phyloP scores from a whole-genome alignment of 1,140 invertebrate genomes.

The Caenorhabditis briggsae region DNA sequence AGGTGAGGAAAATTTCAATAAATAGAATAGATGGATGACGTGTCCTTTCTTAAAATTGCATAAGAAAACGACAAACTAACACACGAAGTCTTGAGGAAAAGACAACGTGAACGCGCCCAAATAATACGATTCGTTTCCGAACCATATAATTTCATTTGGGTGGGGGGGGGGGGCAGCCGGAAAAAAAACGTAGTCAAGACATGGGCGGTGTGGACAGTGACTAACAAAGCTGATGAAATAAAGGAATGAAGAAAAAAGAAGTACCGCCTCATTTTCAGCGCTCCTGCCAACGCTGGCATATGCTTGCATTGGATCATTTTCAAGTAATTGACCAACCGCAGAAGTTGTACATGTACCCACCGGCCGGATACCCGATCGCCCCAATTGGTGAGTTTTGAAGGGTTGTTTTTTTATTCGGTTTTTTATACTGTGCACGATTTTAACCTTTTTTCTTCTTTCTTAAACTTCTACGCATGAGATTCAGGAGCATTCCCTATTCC shows the following conservation, averaged over 20 bases:
- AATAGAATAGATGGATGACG: background rate
- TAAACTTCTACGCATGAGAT: slow-evolving; percentile 38
- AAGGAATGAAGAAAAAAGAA: slow-evolving; percentile 16
- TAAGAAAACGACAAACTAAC: background rate
- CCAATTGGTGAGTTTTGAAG: slow-evolving; percentile 35
- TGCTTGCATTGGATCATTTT: background rate
- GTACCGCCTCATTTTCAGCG: slow-evolving; percentile 23
- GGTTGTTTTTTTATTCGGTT: background rate
- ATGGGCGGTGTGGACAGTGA: background rate
- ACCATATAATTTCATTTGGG: slow-evolving; percentile 27
- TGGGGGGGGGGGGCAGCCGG: no score
- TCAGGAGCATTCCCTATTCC: slow-evolving; percentile 50
- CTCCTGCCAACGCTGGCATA: slow-evolving; percentile 11
- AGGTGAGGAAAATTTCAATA: slow-evolving; percentile 31
- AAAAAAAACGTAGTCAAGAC: slow-evolving; percentile 32
- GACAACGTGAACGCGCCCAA: slow-evolving; percentile 30
- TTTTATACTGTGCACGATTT: background rate
- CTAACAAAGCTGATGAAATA: slow-evolving; percentile 54
- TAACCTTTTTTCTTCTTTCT: background rate
- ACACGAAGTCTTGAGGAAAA: background rate
- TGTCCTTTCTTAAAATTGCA: background rate
- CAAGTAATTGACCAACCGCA: no score
- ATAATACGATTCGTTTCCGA: slow-evolving; percentile 50
- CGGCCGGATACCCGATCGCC: background rate
- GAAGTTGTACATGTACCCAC: slow-evolving; percentile 41